A percentile compares a stretch with the other conserved stretches of the same genome.
Evolutionary conservation across 2,797 vertebrate species (phyloP).

Genomic region (Bradypus variegatus): DNA sequence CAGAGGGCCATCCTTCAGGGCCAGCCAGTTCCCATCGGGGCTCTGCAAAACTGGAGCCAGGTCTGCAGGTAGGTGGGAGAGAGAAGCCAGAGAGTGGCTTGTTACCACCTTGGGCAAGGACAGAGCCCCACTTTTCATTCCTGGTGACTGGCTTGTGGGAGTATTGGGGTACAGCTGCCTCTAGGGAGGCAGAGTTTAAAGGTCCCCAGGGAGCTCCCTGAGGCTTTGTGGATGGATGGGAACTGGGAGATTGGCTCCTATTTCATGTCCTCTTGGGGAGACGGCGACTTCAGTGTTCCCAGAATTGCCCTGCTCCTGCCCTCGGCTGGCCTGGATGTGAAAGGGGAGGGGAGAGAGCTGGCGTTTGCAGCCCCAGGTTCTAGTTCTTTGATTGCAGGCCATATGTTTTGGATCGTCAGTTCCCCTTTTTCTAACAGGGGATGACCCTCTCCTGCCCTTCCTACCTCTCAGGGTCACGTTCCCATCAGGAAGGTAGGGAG

Average conservation of each 20-base stretch:
- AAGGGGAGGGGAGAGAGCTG: not conserved
- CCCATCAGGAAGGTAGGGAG: not conserved
- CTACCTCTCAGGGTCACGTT: not conserved
- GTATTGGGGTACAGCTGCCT: not conserved
- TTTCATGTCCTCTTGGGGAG: not conserved
- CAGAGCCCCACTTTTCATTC: not conserved
- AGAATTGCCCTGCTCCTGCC: not conserved
- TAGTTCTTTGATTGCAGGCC: not conserved
- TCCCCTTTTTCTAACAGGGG: not conserved
- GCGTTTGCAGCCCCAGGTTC: not conserved
- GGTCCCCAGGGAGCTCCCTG: not conserved
- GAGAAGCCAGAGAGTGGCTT: not conserved
- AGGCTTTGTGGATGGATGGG: not conserved
- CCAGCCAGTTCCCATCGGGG: constrained; percentile 95
- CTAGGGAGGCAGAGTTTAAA: not conserved
- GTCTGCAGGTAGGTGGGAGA: constrained; percentile 46
- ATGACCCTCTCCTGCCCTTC: not conserved
- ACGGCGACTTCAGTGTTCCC: not conserved
- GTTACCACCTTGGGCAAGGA: not conserved
- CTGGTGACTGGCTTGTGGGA: not conserved
- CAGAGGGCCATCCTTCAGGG: constrained; percentile 81
- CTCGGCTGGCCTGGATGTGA: too few relatives aligned
- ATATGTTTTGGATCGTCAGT: not conserved
- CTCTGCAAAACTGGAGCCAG: constrained; percentile 84
- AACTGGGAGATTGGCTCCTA: not conserved